Base-by-base conservation (phyloP, 2,797 vertebrate species). In the Sciurus vulgaris region DNA sequence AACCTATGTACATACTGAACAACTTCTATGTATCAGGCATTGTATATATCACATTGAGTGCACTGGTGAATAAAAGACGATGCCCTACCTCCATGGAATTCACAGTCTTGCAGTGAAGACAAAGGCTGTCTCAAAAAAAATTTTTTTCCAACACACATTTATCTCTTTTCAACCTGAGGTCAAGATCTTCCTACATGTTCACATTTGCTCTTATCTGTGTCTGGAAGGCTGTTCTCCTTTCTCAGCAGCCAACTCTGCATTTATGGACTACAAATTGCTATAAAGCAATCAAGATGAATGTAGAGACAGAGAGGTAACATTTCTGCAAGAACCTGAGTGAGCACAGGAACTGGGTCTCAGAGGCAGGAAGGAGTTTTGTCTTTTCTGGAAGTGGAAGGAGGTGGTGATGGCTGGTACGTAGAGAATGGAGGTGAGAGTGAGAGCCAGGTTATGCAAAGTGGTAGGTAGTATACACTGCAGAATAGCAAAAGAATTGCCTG, bases 351-450 rank as follows among this genome's bases (percentile, higher is more conserved):
- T 4, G 12, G n/a, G 33, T 26, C 18, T 70, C 51, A 33, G 49
- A 30, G 28, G 30, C n/a, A 79, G 44, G 35, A 49, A 84, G 82
- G 44, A 47, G 17, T 4, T 59, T 70, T 56, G 20, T 38, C 7
- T 85, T 28, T 83, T 18, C 5, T 17, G 2, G 56, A 83, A 83
- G 22, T 67, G 28, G 38, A 81, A 91, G 47, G 67, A 65, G 47
- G 41, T 4, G 0, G 17, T 6, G 3, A 0, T 17, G 44, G 17
- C 49, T 69, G 8, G 18, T 18, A 59, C 2, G 1, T 2, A 13
- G 24, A 59, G 41, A 47, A 10, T 11, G 2, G 41, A 35, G 18
- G 7, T 11, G 59, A 77, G 59, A 87, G 41, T 1, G 15, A 72
- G 38, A 84, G 47, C 44, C 41, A 5, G 7, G 22, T 24, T 18